Conservation (phyloP, 1,140 invertebrate genomes). For the Dreissena rostriformis region DNA sequence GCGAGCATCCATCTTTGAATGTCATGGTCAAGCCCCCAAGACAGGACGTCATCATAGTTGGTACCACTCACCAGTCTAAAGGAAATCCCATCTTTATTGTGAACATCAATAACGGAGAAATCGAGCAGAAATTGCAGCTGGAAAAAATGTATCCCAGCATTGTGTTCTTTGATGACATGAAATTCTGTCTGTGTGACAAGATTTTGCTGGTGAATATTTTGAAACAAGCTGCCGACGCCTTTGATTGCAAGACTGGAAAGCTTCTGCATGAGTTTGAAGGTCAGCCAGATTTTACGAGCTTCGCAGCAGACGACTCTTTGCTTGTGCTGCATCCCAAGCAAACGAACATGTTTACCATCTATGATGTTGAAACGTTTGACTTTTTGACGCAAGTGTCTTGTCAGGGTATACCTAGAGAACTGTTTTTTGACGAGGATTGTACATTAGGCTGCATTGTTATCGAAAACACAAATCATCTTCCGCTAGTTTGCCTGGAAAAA, state of each 20-base stretch:
- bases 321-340: conserved; percentile 57
- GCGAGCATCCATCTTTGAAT: conserved; percentile 55
- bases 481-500: conserved; percentile 53
- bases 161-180: conserved; percentile 58
- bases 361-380: conserved; percentile 50
- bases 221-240: conserved; percentile 57
- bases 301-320: conserved; percentile 50
- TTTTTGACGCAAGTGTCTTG: conserved; percentile 38
- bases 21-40: conserved; percentile 49
- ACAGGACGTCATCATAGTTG: conserved; percentile 57
- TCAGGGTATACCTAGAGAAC: conserved; percentile 29
- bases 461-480: conserved; percentile 22
- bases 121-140: conserved; percentile 41
- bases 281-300: conserved; percentile 38
- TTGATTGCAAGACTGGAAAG: conserved; percentile 57
- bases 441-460: conserved; percentile 31
- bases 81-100: conserved; percentile 57
- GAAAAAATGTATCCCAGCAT: conserved; percentile 61
- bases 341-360: conserved; percentile 50
- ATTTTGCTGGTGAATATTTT: conserved; percentile 41
- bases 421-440: conserved; percentile 41
- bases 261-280: conserved; percentile 59
- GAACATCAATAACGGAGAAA: conserved; percentile 48
- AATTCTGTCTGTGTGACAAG: conserved; percentile 51
- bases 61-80: conserved; percentile 60